Base-by-base conservation (phyloP, 37 sponge, comb jelly and placozoan species). In the Hormiphora californensis region DNA sequence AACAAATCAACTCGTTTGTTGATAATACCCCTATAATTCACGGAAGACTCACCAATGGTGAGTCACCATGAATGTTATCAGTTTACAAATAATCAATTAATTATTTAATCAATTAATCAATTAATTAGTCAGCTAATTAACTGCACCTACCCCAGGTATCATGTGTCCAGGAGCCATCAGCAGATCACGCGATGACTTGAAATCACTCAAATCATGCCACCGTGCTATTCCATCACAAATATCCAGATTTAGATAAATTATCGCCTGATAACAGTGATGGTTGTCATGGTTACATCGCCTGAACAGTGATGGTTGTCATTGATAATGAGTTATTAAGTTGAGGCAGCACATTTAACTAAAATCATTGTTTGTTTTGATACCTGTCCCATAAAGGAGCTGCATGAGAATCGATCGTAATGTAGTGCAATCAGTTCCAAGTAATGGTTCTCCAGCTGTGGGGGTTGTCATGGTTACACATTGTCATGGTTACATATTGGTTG, bases 311-410 rank as follows among this genome's bases (percentile, higher is more conserved):
- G n/a, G n/a, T n/a, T 49, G 15, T 49, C 53, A 49, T 49, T 15
- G 12, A 17, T 17, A 49, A 17, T 49, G 15, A 49, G 9, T 17
- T 17, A 49, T 9, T 15, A 17, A 49, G 15, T 49, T 49, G 15
- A 49, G 9, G 15, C 9, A 49, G 53, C 53, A 17, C 9, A 49
- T 49, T 49, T 17, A 49, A 49, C 53, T 49, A n/a, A n/a, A n/a
- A n/a, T n/a, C n/a, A n/a, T n/a, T n/a, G n/a, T n/a, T n/a, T n/a
- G n/a, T n/a, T n/a, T n/a, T n/a, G n/a, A 11, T 73, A 73, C 81
- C 49, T 73, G 81, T 73, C 81, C 81, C 81, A 73, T 73, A 28
- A 73, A 73, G 12, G 81, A 73, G 25, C 81, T 73, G 49, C 81
- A 73, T 1, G 81, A 73, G 35, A 73, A 73, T 4, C 81, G 7